Conservation (phyloP, 2,797 vertebrate genomes). For the Tympanoctomys barrerae region DNA sequence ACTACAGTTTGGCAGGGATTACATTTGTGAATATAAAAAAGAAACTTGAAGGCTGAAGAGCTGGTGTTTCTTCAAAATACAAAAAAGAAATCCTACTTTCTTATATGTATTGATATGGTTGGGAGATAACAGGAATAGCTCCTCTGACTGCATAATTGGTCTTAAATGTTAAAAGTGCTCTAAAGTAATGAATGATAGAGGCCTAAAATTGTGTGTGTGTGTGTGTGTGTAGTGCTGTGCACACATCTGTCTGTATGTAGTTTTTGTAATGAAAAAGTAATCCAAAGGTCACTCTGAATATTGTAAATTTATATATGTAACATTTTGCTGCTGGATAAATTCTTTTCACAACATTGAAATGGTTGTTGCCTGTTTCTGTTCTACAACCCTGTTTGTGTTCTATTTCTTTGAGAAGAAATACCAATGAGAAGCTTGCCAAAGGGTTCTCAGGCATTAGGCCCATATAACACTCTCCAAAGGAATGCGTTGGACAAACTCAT, state of each 20-base stretch:
- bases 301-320: background rate
- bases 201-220: background rate
- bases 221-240: too few species aligned
- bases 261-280: background rate
- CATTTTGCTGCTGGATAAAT: background rate
- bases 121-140: background rate
- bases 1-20: background rate
- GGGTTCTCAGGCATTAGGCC: background rate
- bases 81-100: background rate
- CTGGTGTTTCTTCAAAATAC: background rate
- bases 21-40: background rate
- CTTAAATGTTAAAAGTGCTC: background rate
- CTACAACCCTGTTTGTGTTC: background rate
- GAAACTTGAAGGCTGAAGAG: background rate
- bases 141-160: background rate
- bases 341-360: background rate
- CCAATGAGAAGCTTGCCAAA: background rate
- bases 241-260: background rate
- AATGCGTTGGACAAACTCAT: rapidly evolving
- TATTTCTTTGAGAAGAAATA: background rate
- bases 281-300: background rate
- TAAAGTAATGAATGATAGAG: background rate
- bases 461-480: background rate
- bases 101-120: background rate
- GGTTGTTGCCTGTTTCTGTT: background rate